These are phyloP conservation scores for Protobothrops flavoviridis DNA, from an alignment of 2,113 vertebrate genomes.

Conservation along the genomic window DNA sequence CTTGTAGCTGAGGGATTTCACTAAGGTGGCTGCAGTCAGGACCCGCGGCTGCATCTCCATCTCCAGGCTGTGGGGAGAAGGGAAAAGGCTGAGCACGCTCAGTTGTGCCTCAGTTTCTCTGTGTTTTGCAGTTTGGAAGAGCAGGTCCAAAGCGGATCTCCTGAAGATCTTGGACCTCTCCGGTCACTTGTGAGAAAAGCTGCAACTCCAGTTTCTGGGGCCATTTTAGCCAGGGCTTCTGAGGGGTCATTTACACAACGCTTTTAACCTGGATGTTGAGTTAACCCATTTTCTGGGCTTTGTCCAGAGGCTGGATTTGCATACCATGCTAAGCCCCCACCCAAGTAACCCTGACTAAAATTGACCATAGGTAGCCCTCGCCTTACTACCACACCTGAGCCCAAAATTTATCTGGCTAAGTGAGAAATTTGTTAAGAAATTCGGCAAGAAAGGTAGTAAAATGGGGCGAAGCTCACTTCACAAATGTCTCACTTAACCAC, in stretches of 20 bases:
- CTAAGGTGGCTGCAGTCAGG: conserved; percentile 78
- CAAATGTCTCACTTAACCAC: too few species aligned
- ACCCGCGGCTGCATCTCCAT: conserved; percentile 76
- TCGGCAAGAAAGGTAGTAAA: too few species aligned
- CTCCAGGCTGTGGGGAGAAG: conserved; percentile 69
- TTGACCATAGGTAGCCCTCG: too few species aligned
- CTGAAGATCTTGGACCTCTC: neutral
- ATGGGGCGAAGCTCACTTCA: too few species aligned
- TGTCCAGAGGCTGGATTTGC: neutral
- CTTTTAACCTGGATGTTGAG: too few species aligned
- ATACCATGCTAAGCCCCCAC: neutral
- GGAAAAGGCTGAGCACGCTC: neutral
- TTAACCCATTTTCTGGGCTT: too few species aligned
- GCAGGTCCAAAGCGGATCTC: neutral
- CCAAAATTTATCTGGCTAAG: too few species aligned
- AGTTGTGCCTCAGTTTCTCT: neutral
- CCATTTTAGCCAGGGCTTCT: neutral
- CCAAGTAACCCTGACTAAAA: neutral
- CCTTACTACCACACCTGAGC: too few species aligned
- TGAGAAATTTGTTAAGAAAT: too few species aligned
- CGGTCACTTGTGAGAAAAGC: neutral
- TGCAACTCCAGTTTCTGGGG: neutral
- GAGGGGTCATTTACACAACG: neutral
- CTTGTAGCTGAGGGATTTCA: conserved; percentile 83
- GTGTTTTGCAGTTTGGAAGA: neutral